Percentiles rank a stretch among this genome's conserved stretches.
Evolutionary conservation across 2,888 invertebrate species (phyloP).

Genomic region (Catocala sponsa): DNA sequence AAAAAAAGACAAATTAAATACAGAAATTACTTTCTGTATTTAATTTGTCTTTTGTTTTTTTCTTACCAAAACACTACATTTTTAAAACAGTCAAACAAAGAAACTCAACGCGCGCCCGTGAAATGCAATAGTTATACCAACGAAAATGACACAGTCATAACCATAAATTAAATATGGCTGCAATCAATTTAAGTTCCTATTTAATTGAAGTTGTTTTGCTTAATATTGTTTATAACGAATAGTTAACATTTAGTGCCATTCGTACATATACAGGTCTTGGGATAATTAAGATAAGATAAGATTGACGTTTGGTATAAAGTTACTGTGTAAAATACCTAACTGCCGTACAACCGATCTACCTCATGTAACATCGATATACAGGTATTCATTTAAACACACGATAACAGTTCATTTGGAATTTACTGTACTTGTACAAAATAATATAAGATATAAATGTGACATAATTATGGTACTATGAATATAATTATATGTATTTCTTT

Average conservation of each 20-base stretch:
- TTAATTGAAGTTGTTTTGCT: conserved; percentile 75
- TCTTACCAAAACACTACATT: too few relatives aligned
- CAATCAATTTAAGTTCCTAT: conserved; percentile 86
- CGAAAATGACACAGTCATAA: conserved; percentile 22
- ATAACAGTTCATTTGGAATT: conserved; percentile 55
- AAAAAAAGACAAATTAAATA: too few relatives aligned
- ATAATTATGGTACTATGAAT: conserved; percentile 78
- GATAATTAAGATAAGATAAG: conserved; percentile 43
- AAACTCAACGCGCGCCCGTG: too few relatives aligned
- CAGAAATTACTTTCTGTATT: too few relatives aligned
- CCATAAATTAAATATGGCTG: conserved; percentile 54
- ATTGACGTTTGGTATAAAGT: conserved; percentile 31
- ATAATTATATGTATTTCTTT: conserved; percentile 85
- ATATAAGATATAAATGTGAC: conserved; percentile 77
- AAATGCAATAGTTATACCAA: not conserved
- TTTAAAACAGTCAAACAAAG: too few relatives aligned
- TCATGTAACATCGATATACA: conserved; percentile 71
- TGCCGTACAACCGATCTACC: conserved; percentile 73
- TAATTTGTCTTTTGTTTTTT: too few relatives aligned
- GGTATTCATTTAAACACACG: conserved; percentile 58
- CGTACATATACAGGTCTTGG: conserved; percentile 32
- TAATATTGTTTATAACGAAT: conserved; percentile 71
- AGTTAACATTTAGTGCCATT: conserved; percentile 66
- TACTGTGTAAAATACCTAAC: conserved; percentile 39
- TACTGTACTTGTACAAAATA: conserved; percentile 79